These are phyloP conservation scores for Girardinus metallicus DNA, from an alignment of 2,797 vertebrate species.

Conservation along the genomic window DNA sequence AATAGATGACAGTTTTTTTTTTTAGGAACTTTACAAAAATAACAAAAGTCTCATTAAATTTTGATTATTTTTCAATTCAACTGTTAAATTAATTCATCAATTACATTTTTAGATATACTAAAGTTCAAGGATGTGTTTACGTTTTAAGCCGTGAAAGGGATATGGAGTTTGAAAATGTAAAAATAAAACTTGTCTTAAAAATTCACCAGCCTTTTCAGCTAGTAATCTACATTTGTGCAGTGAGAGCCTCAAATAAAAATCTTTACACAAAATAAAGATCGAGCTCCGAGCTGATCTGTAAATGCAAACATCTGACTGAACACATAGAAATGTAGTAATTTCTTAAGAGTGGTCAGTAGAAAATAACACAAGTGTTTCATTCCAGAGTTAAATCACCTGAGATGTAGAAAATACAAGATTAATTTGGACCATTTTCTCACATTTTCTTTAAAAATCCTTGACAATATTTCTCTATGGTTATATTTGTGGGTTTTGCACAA, in stretches of 20 bases:
- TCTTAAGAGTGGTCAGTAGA: background rate
- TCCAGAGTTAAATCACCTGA: background rate
- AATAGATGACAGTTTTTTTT: no score
- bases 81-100: background rate
- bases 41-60: background rate
- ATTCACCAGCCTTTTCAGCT: background rate
- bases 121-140: background rate
- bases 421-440: background rate
- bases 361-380: background rate
- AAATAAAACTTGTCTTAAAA: background rate
- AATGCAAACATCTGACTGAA: background rate
- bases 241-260: background rate
- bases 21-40: no score
- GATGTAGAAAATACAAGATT: background rate
- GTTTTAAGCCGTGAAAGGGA: background rate
- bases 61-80: background rate
- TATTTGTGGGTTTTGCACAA: background rate
- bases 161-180: background rate
- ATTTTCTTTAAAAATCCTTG: background rate
- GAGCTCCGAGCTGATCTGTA: background rate
- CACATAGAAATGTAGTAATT: background rate
- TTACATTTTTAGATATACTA: background rate
- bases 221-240: background rate
- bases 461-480: background rate
- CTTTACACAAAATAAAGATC: background rate